Evolutionary conservation across 2,797 vertebrate genomes (phyloP), one percentile per base, ranked within the genome.

Genomic region (Tolypeutes matacus): DNA sequence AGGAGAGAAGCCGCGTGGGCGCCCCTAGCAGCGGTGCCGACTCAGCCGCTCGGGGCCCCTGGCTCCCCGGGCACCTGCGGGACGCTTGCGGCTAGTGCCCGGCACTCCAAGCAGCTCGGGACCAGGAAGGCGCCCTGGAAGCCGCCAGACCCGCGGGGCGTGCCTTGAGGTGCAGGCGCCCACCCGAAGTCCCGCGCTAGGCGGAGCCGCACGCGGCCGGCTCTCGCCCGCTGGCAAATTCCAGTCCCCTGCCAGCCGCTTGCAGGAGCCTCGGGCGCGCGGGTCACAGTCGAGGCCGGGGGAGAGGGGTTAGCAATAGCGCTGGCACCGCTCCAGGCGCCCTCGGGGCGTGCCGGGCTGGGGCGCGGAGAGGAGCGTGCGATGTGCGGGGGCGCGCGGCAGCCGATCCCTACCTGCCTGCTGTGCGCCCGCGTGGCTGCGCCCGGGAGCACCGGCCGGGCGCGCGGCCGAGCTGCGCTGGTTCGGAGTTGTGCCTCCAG

Each of bases 321-420:
- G 56, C 7, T 0, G 8, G 51, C 13, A n/a, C 42, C 5, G 27
- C 31, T 65, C 64, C 64, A 58, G 31, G 65, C 14, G 20, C 56
- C 67, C 72, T 64, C 73, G 5, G 34, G 65, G 21, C 21, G 14
- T 5, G 3, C 21, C 7, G 3, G 62, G 34, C 17, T 0, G 25
- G 31, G 60, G 34, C 31, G 34, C 64, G 4, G 42, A 34, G 78
- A 18, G 65, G 42, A 42, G 62, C 65, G 89, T 49, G 7, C n/a
- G n/a, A 56, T 5, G 56, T 56, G 56, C 56, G 25, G 56, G 56
- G 56, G 56, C 56, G 56, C 20, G 56, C 56, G 56, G 78, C 73
- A 15, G 75, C 85, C 27, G 4, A 46, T 25, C 89, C 96, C 80
- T 91, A 97, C 97, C 97, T 96, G 96, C 46, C 51, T 4, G 58